Evolutionary conservation across 2,797 vertebrate species (phyloP).

Genomic region (Acanthopagrus latus): DNA sequence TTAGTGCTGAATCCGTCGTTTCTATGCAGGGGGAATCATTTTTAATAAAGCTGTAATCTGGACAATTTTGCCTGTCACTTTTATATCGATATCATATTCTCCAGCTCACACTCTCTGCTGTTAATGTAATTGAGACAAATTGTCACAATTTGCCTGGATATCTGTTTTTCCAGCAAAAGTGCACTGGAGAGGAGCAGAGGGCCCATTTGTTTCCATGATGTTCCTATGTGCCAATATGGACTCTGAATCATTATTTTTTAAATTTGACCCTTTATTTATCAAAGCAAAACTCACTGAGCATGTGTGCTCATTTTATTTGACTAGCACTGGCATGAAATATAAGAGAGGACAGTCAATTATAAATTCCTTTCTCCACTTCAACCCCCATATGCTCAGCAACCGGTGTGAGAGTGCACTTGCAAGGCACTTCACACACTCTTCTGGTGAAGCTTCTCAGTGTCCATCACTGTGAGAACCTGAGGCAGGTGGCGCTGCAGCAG

Average conservation of each 20-base stretch:
- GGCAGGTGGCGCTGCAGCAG: background rate
- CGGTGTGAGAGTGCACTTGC: background rate
- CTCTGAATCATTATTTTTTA: constrained; percentile 24
- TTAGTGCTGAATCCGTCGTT: constrained; percentile 66
- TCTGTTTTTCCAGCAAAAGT: constrained; percentile 49
- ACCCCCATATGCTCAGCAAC: background rate
- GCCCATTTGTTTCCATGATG: constrained; percentile 36
- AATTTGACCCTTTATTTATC: constrained; percentile 27
- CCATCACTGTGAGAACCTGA: background rate
- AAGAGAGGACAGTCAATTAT: background rate
- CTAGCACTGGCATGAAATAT: background rate
- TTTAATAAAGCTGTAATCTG: constrained; percentile 72
- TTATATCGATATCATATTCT: constrained; percentile 68
- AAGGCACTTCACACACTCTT: constrained; percentile 1
- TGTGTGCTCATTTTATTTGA: constrained; percentile 12
- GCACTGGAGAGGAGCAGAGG: background rate
- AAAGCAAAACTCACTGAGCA: constrained; percentile 8
- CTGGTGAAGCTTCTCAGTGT: background rate
- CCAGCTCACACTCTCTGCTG: constrained; percentile 44
- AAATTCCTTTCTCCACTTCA: background rate
- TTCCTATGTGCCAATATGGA: constrained; percentile 22
- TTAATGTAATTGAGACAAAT: constrained; percentile 72
- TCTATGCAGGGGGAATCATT: constrained; percentile 60
- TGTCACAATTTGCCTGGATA: constrained; percentile 62
- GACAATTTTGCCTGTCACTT: constrained; percentile 67